Evolutionary conservation across 2,113 vertebrate genomes (phyloP).

Genomic region (Nibea coibor): DNA sequence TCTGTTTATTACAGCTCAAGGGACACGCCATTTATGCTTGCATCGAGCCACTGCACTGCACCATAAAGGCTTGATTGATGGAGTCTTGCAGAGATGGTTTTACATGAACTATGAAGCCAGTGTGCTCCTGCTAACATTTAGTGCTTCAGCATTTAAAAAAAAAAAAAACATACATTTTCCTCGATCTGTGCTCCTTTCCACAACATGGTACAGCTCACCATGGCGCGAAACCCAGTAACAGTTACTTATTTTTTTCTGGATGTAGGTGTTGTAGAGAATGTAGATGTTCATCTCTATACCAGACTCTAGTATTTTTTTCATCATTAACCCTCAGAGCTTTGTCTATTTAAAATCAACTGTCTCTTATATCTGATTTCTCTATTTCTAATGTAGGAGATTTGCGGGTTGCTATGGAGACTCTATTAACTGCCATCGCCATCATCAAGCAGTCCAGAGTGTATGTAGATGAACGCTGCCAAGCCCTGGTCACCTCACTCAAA

Average conservation of each 20-base stretch:
- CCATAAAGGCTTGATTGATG: not conserved
- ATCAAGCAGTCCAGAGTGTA: conserved; percentile 96
- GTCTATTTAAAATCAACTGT: not conserved
- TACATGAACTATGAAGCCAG: not conserved
- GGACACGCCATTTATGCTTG: not conserved
- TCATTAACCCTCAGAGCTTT: not conserved
- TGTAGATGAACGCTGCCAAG: conserved; percentile 91
- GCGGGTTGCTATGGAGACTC: conserved; percentile 92
- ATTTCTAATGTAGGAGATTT: conserved; percentile 86
- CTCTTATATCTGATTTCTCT: conserved; percentile 17
- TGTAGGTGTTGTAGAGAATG: not conserved
- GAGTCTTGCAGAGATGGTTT: conserved; percentile 2
- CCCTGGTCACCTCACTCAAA: conserved; percentile 94
- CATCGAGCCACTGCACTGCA: not conserved
- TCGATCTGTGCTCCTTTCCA: not conserved
- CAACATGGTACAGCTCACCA: too few relatives aligned
- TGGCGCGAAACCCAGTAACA: too few relatives aligned
- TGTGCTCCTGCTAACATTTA: not conserved
- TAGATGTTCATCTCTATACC: not conserved
- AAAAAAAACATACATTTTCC: not conserved
- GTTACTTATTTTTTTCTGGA: not conserved
- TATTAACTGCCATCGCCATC: conserved; percentile 94
- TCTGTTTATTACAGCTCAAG: conserved; percentile 1
- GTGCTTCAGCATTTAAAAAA: not conserved
- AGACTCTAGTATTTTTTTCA: too few relatives aligned